Evolutionary conservation across 2,797 vertebrate genomes (phyloP).

Genomic region (Mormyrops boulengeri): DNA sequence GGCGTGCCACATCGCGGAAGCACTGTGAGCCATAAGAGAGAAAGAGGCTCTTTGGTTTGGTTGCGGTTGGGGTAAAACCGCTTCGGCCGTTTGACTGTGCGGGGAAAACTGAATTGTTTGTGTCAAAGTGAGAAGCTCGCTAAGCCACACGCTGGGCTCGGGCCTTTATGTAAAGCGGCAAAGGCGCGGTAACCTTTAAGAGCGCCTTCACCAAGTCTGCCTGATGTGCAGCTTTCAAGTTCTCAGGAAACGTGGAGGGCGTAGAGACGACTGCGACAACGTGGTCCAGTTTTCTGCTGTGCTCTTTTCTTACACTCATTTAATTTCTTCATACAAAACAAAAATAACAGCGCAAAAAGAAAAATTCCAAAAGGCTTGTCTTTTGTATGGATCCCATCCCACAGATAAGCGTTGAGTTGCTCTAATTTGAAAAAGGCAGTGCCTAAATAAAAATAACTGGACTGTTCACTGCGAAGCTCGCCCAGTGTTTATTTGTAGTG

Average conservation of each 20-base stretch:
- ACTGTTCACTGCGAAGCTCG: slow-evolving; percentile 41
- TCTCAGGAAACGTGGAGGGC: slow-evolving; percentile 58
- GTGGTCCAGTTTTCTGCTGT: slow-evolving; percentile 44
- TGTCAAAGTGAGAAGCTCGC: slow-evolving; percentile 53
- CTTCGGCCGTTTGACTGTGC: slow-evolving; percentile 38
- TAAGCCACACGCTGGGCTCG: slow-evolving; percentile 55
- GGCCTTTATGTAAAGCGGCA: slow-evolving; percentile 56
- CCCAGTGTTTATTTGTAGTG: slow-evolving; percentile 42
- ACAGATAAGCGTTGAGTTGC: neutral
- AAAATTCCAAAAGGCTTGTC: neutral
- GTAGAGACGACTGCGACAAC: slow-evolving; percentile 37
- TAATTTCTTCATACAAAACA: slow-evolving; percentile 25
- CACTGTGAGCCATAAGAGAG: slow-evolving; percentile 43
- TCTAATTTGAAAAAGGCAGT: neutral
- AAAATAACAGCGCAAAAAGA: neutral
- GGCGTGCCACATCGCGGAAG: slow-evolving; percentile 44
- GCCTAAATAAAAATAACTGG: slow-evolving; percentile 19
- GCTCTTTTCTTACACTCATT: slow-evolving; percentile 36
- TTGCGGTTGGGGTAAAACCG: slow-evolving; percentile 56
- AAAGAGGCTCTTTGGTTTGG: slow-evolving; percentile 52
- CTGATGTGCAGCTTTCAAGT: slow-evolving; percentile 34
- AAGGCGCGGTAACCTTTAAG: slow-evolving; percentile 51
- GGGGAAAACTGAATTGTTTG: slow-evolving; percentile 55
- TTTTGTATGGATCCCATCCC: neutral
- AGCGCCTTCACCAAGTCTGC: slow-evolving; percentile 7